A percentile compares a stretch with the other conserved stretches of the same genome.
These are phyloP conservation scores for Pao palembangensis DNA, from an alignment of 2,113 vertebrate genomes.

Conservation along the genomic window DNA sequence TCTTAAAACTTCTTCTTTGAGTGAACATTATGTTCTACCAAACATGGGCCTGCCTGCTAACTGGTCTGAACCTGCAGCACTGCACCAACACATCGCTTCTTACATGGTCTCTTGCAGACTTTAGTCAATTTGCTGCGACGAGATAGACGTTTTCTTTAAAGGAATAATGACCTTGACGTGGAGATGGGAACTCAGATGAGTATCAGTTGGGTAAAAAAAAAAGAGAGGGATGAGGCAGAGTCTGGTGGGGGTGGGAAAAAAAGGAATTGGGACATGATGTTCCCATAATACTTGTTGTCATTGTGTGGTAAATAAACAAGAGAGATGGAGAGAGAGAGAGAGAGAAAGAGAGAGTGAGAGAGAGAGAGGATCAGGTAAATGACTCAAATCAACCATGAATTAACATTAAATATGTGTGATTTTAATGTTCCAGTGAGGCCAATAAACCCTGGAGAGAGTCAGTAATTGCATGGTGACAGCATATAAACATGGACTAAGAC, in stretches of 20 bases:
- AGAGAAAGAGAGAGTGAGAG: not conserved
- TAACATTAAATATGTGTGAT: constrained; percentile 11
- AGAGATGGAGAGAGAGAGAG: constrained; percentile 4
- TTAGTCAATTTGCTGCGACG: too few species aligned
- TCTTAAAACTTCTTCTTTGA: not conserved
- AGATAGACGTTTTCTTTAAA: too few species aligned
- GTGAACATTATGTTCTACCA: not conserved
- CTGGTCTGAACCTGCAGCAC: not conserved
- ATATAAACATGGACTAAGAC: too few species aligned
- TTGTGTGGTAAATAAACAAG: constrained; percentile 40
- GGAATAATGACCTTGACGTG: not conserved
- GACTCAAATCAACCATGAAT: constrained; percentile 16
- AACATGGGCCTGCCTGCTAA: not conserved
- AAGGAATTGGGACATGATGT: constrained; percentile 47
- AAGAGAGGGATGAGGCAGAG: not conserved
- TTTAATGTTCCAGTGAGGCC: too few species aligned
- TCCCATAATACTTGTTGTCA: constrained; percentile 59
- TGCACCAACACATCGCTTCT: too few species aligned
- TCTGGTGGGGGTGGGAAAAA: not conserved
- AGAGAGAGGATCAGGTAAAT: constrained; percentile 27
- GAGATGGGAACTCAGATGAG: constrained; percentile 4
- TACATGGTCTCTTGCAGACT: too few species aligned
- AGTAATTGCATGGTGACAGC: too few species aligned
- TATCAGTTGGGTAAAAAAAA: not conserved
- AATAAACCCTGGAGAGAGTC: too few species aligned